phyloP scores from a whole-genome alignment of 1,140 invertebrate species.

The Saccostrea cuccullata region DNA sequence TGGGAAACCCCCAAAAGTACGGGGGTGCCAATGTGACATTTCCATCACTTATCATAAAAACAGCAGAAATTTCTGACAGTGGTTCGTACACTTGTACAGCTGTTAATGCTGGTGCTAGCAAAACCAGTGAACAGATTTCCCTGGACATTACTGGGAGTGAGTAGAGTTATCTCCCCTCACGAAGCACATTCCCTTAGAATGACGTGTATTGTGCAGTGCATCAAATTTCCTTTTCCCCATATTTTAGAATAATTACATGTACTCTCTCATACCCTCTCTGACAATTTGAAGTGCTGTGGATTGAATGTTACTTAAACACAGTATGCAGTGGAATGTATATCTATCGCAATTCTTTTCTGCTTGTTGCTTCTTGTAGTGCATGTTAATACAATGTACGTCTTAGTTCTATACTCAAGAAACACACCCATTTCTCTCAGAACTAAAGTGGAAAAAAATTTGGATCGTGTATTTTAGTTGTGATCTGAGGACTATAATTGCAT shows the following conservation, averaged over 20 bases:
- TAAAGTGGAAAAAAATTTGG: not conserved
- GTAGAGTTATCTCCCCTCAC: conserved; percentile 9
- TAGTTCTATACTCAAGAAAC: conserved; percentile 23
- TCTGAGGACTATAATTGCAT: not conserved
- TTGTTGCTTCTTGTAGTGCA: conserved; percentile 3
- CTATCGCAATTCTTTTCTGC: not conserved
- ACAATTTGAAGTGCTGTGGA: conserved; percentile 26
- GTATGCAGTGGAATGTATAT: not conserved
- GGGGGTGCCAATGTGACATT: conserved; percentile 29
- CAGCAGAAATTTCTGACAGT: conserved; percentile 14
- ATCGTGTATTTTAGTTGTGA: not conserved
- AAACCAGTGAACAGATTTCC: conserved; percentile 13
- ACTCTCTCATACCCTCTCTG: not conserved
- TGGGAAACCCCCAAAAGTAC: conserved; percentile 25
- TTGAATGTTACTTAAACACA: not conserved
- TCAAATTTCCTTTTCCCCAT: not conserved
- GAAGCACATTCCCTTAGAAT: not conserved
- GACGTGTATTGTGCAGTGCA: not conserved
- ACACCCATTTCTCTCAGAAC: conserved; percentile 20
- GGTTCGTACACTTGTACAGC: conserved; percentile 35
- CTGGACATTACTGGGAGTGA: conserved; percentile 51
- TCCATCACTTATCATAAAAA: conserved; percentile 43
- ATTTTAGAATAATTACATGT: not conserved
- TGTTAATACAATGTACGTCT: not conserved
- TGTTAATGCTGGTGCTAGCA: not conserved